Base-by-base conservation (phyloP, 2,797 vertebrate species). In the Pygocentrus nattereri region DNA sequence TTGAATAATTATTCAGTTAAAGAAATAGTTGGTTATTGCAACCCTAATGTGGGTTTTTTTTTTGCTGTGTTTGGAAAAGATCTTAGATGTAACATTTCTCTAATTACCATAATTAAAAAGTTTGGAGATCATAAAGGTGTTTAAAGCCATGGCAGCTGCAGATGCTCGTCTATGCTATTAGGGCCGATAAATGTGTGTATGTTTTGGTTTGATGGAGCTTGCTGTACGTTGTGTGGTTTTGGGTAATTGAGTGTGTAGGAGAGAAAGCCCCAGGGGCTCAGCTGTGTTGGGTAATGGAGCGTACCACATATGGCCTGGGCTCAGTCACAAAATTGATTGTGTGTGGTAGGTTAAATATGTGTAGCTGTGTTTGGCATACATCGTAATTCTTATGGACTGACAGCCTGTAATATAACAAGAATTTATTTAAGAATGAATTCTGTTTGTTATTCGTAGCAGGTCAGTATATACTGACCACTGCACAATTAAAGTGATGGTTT, bases 241-340 rank as follows among this genome's bases (percentile, higher is more conserved):
- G 56, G 49, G 64, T 75, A 50, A 76, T 75, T 76, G 82, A 76
- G 59, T 79, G 70, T 56, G 62, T 58, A 23, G 75, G 58, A 76
- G 65, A 49, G 50, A n/a, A 19, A 41, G 67, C 58, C n/a, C n/a
- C 61, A 4, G 65, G 47, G 47, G 11, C 44, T 49, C 50, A 76
- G 64, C 54, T 64, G 64, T 41, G 23, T 16, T 68, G 81, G 31
- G 64, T 79, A 83, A 83, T 69, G 78, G 81, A 69, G 25, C 31
- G 10, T 75, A 54, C 75, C 64, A 54, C 50, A 41, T 49, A 70
- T 49, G 67, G 25, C 54, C 72, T 25, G 30, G 31, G 65, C 38
- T 4, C 41, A 44, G 41, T 44, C 65, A 18, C 15, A 21, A 12
- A 64, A 75, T 52, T 58, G 73, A 76, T 80, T 72, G 59, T 70